Conservation (phyloP, 2,797 vertebrate species). For the Trachurus trachurus region DNA sequence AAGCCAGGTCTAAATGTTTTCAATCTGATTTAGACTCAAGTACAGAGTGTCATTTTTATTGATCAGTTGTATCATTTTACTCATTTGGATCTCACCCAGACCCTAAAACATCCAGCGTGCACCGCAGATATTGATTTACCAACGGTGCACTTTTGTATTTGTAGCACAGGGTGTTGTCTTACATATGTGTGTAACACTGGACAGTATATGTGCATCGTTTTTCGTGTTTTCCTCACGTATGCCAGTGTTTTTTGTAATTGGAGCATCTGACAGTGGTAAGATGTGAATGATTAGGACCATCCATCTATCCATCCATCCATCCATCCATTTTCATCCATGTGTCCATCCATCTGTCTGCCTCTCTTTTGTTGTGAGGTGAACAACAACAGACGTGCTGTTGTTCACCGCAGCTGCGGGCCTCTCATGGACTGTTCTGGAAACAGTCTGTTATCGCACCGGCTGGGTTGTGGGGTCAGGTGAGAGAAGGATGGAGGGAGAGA, state of each 20-base stretch:
- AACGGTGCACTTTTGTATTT: slow-evolving; percentile 34
- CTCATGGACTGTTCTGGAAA: slow-evolving; percentile 80
- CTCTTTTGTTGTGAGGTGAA: slow-evolving; percentile 74
- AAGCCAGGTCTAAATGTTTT: neutral
- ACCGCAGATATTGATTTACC: slow-evolving; percentile 48
- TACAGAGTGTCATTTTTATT: slow-evolving; percentile 41
- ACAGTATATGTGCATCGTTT: neutral
- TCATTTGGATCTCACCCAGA: slow-evolving; percentile 32
- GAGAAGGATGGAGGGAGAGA: slow-evolving; percentile 26
- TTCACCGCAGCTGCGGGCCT: slow-evolving; percentile 72
- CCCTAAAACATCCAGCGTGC: slow-evolving; percentile 23
- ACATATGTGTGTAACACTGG: neutral
- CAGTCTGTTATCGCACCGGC: slow-evolving; percentile 61
- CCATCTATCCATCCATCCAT: slow-evolving; percentile 10
- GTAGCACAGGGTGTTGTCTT: slow-evolving; percentile 25
- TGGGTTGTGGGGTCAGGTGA: slow-evolving; percentile 74
- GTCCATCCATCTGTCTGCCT: slow-evolving; percentile 54
- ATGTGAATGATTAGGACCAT: slow-evolving; percentile 42
- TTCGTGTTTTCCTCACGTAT: slow-evolving; percentile 5
- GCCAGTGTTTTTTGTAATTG: slow-evolving; percentile 27
- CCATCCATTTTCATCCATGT: slow-evolving; percentile 37
- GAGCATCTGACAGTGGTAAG: slow-evolving; percentile 27
- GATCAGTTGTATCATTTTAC: slow-evolving; percentile 42
- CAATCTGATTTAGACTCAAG: neutral
- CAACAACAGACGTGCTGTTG: slow-evolving; percentile 72